Evolutionary conservation across 1,140 invertebrate genomes (phyloP).

Genomic region (Pararge aegeria): DNA sequence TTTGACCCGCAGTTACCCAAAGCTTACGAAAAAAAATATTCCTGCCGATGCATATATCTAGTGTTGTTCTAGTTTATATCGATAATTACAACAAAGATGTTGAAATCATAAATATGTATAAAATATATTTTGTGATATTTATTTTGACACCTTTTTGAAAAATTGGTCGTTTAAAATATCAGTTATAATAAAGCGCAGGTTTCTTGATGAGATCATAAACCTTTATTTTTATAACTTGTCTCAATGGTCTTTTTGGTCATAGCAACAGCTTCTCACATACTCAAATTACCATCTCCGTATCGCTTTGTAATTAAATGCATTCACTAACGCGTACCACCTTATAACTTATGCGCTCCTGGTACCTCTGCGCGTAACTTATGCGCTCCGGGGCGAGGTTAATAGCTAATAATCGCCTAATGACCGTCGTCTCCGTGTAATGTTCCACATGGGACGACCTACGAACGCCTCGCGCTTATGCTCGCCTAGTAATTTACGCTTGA

Average conservation of each 20-base stretch:
- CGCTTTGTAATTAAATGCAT: conserved; percentile 28
- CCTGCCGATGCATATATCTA: neutral
- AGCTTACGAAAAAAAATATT: neutral
- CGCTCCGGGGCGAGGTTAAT: conserved; percentile 63
- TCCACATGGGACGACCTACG: conserved; percentile 63
- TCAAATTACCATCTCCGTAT: neutral
- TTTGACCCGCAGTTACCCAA: neutral
- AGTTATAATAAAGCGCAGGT: no score
- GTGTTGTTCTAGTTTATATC: neutral
- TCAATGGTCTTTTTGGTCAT: neutral
- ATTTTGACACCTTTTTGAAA: no score
- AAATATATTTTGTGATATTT: no score
- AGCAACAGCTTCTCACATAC: neutral
- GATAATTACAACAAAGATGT: no score
- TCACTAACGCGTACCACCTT: conserved; percentile 13
- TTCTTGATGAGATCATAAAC: no score
- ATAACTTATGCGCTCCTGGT: conserved; percentile 30
- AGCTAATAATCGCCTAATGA: conserved; percentile 77
- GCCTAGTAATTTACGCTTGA: conserved; percentile 49
- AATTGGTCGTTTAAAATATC: no score
- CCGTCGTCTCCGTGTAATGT: conserved; percentile 70
- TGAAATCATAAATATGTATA: no score
- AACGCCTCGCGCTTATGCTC: conserved; percentile 51
- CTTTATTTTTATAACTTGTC: no score
- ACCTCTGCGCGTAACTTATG: conserved; percentile 32